A percentile compares a stretch with the other conserved stretches of the same genome.
These are phyloP conservation scores for Haliclystus octoradiatus DNA, from an alignment of 30 jellyfish, hydroid and myxozoan species.

Conservation along the genomic window DNA sequence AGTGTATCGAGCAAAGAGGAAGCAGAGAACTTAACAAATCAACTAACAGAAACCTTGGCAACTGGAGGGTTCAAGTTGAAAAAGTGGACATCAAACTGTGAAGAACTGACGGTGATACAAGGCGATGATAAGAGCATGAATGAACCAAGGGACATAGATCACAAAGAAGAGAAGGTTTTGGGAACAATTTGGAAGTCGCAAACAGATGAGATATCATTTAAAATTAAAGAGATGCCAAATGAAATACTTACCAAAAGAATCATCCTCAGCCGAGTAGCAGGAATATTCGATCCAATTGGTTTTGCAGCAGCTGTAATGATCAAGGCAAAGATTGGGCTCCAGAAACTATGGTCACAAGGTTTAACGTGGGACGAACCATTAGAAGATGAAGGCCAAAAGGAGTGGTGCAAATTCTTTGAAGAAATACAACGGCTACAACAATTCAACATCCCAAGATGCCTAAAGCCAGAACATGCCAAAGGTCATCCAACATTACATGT, in stretches of 20 bases:
- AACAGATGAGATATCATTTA: constrained; percentile 16
- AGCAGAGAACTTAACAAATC: constrained; percentile 32
- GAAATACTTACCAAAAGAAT: constrained; percentile 24
- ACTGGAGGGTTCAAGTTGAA: constrained; percentile 29
- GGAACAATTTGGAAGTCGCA: constrained; percentile 18
- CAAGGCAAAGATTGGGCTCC: constrained; percentile 34
- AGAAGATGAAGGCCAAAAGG: not conserved
- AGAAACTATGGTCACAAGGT: constrained; percentile 25
- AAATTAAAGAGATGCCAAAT: constrained; percentile 12
- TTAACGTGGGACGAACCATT: constrained; percentile 22
- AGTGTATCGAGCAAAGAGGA: constrained; percentile 18
- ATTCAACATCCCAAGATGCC: constrained; percentile 17
- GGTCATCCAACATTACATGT: constrained; percentile 31
- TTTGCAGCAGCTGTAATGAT: constrained; percentile 1
- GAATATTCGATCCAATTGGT: constrained; percentile 5
- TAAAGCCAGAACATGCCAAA: not conserved
- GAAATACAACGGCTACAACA: not conserved
- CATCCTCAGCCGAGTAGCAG: constrained; percentile 3
- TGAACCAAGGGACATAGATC: no score
- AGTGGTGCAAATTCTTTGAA: constrained; percentile 1
- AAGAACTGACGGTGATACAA: not conserved
- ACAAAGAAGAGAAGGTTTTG: no score
- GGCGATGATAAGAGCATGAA: not conserved
- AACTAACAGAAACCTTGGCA: constrained; percentile 6
- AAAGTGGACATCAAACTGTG: constrained; percentile 18